phyloP scores from a whole-genome alignment of 2,888 invertebrate genomes.

The Bedellia somnulentella region DNA sequence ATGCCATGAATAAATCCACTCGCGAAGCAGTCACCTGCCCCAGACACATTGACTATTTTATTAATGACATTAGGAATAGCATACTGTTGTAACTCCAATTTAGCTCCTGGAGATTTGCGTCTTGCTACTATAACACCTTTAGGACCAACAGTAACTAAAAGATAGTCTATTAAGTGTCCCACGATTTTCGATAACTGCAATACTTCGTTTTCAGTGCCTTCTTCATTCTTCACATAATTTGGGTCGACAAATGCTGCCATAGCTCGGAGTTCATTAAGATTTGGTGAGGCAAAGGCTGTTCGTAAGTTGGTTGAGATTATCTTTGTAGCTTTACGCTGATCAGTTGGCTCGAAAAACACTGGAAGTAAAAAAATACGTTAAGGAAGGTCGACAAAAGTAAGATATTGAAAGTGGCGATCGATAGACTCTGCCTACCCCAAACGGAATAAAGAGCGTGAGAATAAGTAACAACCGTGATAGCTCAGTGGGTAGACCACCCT shows the following conservation, averaged over 20 bases:
- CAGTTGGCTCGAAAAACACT: constrained; percentile 93
- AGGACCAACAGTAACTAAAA: constrained; percentile 66
- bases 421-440: too few species aligned
- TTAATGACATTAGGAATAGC: too few species aligned
- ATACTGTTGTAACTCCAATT: too few species aligned
- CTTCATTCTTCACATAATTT: constrained; percentile 17
- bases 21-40: constrained; percentile 78
- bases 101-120: not conserved
- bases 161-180: constrained; percentile 48
- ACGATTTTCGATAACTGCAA: constrained; percentile 29
- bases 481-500: too few species aligned
- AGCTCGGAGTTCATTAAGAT: constrained; percentile 71
- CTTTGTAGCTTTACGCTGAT: constrained; percentile 73
- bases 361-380: constrained; percentile 35
- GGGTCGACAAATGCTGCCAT: constrained; percentile 61
- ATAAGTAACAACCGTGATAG: too few species aligned
- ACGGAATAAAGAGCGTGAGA: too few species aligned
- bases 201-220: constrained; percentile 20
- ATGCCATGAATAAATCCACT: constrained; percentile 70
- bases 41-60: constrained; percentile 72
- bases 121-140: constrained; percentile 54
- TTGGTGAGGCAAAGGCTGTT: constrained; percentile 74
- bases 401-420: too few species aligned
- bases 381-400: too few species aligned
- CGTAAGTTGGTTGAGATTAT: constrained; percentile 59